These are phyloP conservation scores for Zaprionus tsacasi DNA, from an alignment of 1,140 invertebrate genomes.

Conservation along the genomic window DNA sequence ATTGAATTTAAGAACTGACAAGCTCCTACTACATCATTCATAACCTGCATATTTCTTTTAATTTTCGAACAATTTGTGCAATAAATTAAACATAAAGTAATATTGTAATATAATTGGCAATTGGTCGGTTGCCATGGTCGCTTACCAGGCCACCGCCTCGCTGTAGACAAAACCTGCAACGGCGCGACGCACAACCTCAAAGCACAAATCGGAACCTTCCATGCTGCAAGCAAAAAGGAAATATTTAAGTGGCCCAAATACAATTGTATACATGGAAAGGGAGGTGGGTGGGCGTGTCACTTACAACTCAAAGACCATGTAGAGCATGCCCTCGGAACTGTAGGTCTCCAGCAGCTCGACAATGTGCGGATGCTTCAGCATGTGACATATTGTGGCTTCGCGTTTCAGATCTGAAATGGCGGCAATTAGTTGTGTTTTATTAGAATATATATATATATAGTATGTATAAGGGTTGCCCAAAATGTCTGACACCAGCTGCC, in stretches of 20 bases:
- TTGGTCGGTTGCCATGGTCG: slow-evolving; percentile 12
- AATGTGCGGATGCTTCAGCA: slow-evolving; percentile 99
- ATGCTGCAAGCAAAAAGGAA: slow-evolving; percentile 89
- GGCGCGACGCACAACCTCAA: slow-evolving; percentile 98
- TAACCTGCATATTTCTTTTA: not conserved
- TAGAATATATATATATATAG: slow-evolving; percentile 9
- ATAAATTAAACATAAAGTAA: slow-evolving; percentile 11
- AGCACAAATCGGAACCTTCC: slow-evolving; percentile 99
- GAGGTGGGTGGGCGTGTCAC: slow-evolving; percentile 81
- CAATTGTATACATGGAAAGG: slow-evolving; percentile 23
- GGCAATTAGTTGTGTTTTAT: slow-evolving; percentile 73
- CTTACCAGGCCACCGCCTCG: slow-evolving; percentile 98
- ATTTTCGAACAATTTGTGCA: slow-evolving; percentile 11
- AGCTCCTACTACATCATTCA: not conserved
- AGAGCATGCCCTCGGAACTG: slow-evolving; percentile 99
- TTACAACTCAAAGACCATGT: slow-evolving; percentile 99
- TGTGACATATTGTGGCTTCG: slow-evolving; percentile 99
- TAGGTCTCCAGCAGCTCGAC: slow-evolving; percentile 99
- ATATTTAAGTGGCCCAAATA: slow-evolving; percentile 44
- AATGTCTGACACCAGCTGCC: slow-evolving; percentile 56
- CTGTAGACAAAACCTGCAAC: slow-evolving; percentile 99
- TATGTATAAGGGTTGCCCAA: slow-evolving; percentile 3
- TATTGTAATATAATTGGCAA: slow-evolving; percentile 11
- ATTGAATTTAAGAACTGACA: not conserved
- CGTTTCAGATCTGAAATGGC: slow-evolving; percentile 94